Evolutionary conservation across 2,797 vertebrate genomes (phyloP), one percentile per base, ranked within the genome.

Genomic region (Lithobates pipiens): DNA sequence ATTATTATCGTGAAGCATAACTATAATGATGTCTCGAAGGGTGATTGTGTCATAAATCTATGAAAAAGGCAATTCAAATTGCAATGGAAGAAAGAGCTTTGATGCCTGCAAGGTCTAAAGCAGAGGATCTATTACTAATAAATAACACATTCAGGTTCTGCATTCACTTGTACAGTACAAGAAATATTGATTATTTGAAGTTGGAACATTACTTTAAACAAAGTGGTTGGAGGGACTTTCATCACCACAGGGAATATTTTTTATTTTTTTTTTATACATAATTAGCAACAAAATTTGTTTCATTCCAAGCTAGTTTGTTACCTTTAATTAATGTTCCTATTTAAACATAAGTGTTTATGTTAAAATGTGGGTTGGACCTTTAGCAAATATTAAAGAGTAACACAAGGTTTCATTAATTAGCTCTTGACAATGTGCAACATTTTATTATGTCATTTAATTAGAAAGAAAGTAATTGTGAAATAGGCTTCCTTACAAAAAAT

Each of bases 61-160:
- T 88, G 42, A 85, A 88, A 89, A 77, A 3, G 65, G 67, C n/a
- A 84, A 85, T 73, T 74, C 23, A 78, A 36, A 79, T 0, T 76
- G 21, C 25, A 81, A 76, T 86, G 3, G n/a, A 77, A 88, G 32
- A 85, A 88, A 34, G n/a, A 83, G 2, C 1, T 79, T 70, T 79
- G 80, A 82, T 81, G 71, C 8, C 85, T 73, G 87, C 10, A 80
- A 88, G 29, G 29, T 86, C 9, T 88, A 15, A 13, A 83, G 44
- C 0, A 71, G 0, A 84, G 72, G 70, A 72, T 69, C 77, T 81
- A 15, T 82, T 89, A 57, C 78, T 88, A 77, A 88, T 86, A 85
- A 86, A 80, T 68, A 84, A 69, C 4, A 32, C 80, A 70, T 0
- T 84, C 34, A 84, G 9, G 61, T 88, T 46, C 83, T 85, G 50